Evolutionary conservation across 2,113 vertebrate genomes (phyloP), one percentile per base, ranked within the genome.

Genomic region (Hyperopisus bebe): DNA sequence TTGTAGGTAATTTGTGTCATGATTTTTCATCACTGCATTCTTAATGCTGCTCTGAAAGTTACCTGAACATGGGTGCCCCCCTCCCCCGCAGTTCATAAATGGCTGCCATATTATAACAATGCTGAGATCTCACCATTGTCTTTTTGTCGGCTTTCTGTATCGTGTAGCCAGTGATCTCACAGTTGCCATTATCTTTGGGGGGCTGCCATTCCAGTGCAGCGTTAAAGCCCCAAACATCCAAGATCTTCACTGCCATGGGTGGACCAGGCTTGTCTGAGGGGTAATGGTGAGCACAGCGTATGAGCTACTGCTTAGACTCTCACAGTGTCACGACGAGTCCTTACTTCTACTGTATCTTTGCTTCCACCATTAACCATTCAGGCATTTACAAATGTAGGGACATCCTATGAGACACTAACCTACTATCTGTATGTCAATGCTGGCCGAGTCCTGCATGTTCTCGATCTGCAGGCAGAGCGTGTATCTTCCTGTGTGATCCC

Each of bases 111-210:
- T 48, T n/a, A 17, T 3, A 5, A 31, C 5, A n/a, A 53, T n/a
- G n/a, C 24, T 46, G 27, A 58, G 77, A 86, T 86, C 90, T 92
- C 91, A 97, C 98, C 96, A 96, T 97, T 27, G 98, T 98, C 90
- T 98, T 98, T 93, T 97, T 96, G 93, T 98, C 98, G 0, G 97
- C 97, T 91, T 98, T 98, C 95, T 98, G 97, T 90, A 98, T 96
- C 1, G 95, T 93, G 90, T 98, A 98, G 3, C 97, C 97, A 0
- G 93, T 96, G 90, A 98, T 91, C 46, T 98, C 97, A 19, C 94
- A 94, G 95, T 98, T 98, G n/a, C 98, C 98, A 0, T 97, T 90
- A 0, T 98, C 97, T 77, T 89, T 97, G 0, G 98, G 98, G 0
- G 95, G 93, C 0, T 95, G 92, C 98, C 98, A 98, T 90, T 97